These are phyloP conservation scores for Cotesia vestalis DNA, from an alignment of 1,140 invertebrate species.

Conservation along the genomic window DNA sequence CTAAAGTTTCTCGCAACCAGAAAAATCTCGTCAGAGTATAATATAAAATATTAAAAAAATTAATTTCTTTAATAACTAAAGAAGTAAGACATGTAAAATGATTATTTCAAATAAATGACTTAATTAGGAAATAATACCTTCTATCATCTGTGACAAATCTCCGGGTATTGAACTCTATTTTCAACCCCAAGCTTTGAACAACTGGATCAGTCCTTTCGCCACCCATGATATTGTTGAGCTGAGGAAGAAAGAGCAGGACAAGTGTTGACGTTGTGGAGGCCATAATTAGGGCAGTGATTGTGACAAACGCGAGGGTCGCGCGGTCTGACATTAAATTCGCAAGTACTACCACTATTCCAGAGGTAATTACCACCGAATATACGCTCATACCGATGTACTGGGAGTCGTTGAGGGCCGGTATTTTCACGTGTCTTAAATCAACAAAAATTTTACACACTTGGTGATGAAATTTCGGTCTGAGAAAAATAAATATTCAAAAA, in stretches of 20 bases:
- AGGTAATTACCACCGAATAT: slow-evolving; percentile 90
- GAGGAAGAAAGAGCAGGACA: slow-evolving; percentile 87
- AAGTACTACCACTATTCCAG: slow-evolving; percentile 83
- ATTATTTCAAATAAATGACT: too few relatives aligned
- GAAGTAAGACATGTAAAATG: too few relatives aligned
- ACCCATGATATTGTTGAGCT: slow-evolving; percentile 73
- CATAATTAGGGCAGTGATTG: slow-evolving; percentile 83
- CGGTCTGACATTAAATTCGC: slow-evolving; percentile 86
- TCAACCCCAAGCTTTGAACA: slow-evolving; percentile 86
- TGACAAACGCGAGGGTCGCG: slow-evolving; percentile 84
- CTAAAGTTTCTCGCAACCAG: too few relatives aligned
- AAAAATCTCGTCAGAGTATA: too few relatives aligned
- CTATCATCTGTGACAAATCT: slow-evolving; percentile 77
- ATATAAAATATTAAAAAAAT: too few relatives aligned
- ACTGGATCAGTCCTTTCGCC: slow-evolving; percentile 80
- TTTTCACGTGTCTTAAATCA: slow-evolving; percentile 82
- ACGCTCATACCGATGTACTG: slow-evolving; percentile 95
- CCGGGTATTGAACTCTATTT: slow-evolving; percentile 87
- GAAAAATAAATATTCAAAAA: too few relatives aligned
- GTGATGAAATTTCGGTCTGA: too few relatives aligned
- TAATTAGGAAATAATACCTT: slow-evolving; percentile 54
- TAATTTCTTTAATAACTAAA: too few relatives aligned
- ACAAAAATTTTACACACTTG: not conserved
- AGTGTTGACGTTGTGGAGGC: slow-evolving; percentile 87
- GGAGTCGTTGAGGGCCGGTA: slow-evolving; percentile 96